Conservation (phyloP, 2,888 invertebrate species). For the Oscheius sp. region DNA sequence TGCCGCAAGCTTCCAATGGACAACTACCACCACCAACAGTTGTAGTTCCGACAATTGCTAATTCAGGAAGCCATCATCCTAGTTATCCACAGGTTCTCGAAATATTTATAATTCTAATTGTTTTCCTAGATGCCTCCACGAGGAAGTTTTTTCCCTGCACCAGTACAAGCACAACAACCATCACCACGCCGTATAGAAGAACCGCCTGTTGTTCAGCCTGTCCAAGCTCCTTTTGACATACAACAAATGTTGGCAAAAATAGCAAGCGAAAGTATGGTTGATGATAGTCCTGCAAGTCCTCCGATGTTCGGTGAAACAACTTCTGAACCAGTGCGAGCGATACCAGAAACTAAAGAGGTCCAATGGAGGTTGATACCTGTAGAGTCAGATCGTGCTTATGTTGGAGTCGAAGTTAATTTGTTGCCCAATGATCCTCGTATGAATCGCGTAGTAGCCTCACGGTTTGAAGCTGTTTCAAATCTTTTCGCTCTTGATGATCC, state of each 20-base stretch:
- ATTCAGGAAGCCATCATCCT: background rate
- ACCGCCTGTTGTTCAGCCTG: background rate
- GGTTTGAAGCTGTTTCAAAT: slow-evolving; percentile 46
- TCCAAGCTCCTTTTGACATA: slow-evolving; percentile 42
- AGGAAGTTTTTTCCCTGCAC: slow-evolving; percentile 11
- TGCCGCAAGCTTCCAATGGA: slow-evolving; percentile 42
- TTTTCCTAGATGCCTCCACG: slow-evolving; percentile 14
- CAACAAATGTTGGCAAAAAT: slow-evolving; percentile 56
- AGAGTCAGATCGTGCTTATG: slow-evolving; percentile 32
- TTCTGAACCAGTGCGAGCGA: slow-evolving; percentile 20
- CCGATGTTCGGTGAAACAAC: slow-evolving; percentile 28
- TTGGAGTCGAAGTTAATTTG: slow-evolving; percentile 37
- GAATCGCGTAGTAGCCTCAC: slow-evolving; percentile 34
- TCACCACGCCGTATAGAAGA: background rate
- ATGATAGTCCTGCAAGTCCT: slow-evolving; percentile 52
- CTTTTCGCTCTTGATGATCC: slow-evolving; percentile 24
- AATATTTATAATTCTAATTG: background rate
- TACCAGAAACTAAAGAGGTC: slow-evolving; percentile 31
- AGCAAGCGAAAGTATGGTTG: slow-evolving; percentile 38
- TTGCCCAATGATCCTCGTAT: slow-evolving; percentile 44
- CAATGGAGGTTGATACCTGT: slow-evolving; percentile 36
- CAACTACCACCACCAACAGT: slow-evolving; percentile 48
- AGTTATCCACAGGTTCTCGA: slow-evolving; percentile 11
- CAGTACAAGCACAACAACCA: background rate
- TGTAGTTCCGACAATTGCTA: slow-evolving; percentile 46